These are phyloP conservation scores for Mesorhabditis spiculigera DNA, from an alignment of 2,888 invertebrate species.

Conservation along the genomic window DNA sequence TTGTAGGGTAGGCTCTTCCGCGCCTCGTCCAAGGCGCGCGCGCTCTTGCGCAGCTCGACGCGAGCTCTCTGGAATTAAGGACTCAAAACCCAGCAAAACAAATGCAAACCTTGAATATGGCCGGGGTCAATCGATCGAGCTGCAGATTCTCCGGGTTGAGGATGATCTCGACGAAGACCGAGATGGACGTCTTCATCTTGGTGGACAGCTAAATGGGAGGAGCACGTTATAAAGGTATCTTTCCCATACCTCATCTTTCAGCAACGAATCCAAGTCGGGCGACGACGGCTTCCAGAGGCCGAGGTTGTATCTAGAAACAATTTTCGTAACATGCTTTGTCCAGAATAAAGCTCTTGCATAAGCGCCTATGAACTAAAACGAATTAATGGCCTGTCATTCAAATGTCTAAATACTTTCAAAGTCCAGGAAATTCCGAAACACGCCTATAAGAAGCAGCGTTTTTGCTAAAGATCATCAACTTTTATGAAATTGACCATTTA, in stretches of 20 bases:
- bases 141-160: slow-evolving; percentile 68
- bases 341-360: background rate
- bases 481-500: no score
- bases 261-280: background rate
- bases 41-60: slow-evolving; percentile 39
- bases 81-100: background rate
- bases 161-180: slow-evolving; percentile 63
- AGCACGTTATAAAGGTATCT: background rate
- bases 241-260: background rate
- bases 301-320: slow-evolving; percentile 8
- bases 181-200: slow-evolving; percentile 37
- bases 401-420: no score
- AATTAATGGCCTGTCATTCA: no score
- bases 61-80: slow-evolving; percentile 43
- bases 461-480: no score
- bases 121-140: slow-evolving; percentile 66
- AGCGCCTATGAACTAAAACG: no score
- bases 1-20: slow-evolving; percentile 45
- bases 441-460: no score
- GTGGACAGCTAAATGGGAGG: slow-evolving; percentile 6
- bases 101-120: slow-evolving; percentile 65
- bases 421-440: no score
- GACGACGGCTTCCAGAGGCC: slow-evolving; percentile 29
- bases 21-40: slow-evolving; percentile 36
- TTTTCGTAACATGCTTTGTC: background rate